Base-by-base conservation (phyloP, 2,797 vertebrate species). In the Diplodus puntazzo region DNA sequence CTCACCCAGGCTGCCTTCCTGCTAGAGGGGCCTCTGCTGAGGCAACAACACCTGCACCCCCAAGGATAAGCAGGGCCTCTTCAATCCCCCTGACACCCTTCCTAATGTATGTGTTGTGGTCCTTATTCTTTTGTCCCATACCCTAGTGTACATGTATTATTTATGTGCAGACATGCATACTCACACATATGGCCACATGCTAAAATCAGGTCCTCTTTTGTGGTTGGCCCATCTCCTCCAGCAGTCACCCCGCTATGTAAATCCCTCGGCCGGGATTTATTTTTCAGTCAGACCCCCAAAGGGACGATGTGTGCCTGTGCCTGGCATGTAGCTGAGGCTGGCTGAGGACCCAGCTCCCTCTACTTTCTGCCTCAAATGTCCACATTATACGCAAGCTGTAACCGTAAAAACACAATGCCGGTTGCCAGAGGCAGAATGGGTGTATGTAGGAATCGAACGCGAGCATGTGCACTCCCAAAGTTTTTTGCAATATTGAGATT, bases 11-110 rank as follows among this genome's bases (percentile, higher is more conserved):
- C 70, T 58, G 76, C 71, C 70, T 69, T 74, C 50, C 60, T 79
- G 54, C 84, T 77, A 45, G 84, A 83, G 74, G 82, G 91, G 77
- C 59, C 88, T 87, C 82, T 76, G 72, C 67, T 88, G 77, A n/a
- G n/a, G n/a, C n/a, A n/a, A 89, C 83, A 87, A 83, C 91, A 92
- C 84, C 85, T 89, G 89, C 75, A 5, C 79, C 81, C 69, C 78
- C 39, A 81, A 85, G 80, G 68, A 88, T 80, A 78, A 87, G 78
- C 48, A 64, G 79, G 80, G 79, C 87, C 88, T 78, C 83, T 65
- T 80, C 49, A 58, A 53, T 83, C 82, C 82, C 76, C 39, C 11
- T 23, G 74, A 72, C 57, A 27, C 73, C 60, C 62, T 45, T 73
- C n/a, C 42, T 80, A 74, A 80, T 89, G 58, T 79, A 80, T 84